Conservation (phyloP, 2,113 vertebrate species). For the Oceanodroma tethys region DNA sequence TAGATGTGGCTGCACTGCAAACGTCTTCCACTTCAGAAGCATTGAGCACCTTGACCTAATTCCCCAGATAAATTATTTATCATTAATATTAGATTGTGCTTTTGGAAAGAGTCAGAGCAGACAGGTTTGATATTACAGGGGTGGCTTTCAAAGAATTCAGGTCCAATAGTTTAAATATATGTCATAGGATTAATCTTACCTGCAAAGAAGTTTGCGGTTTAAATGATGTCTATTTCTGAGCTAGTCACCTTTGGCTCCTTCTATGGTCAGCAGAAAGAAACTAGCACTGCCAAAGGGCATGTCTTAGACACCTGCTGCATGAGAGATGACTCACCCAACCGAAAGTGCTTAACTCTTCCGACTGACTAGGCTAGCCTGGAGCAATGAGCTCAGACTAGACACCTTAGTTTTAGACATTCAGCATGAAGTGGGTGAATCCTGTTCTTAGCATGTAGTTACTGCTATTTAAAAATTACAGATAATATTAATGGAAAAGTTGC, state of each 20-base stretch:
- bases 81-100: neutral
- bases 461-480: neutral
- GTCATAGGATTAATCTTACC: neutral
- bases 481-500: neutral
- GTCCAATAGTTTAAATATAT: neutral
- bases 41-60: neutral
- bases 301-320: neutral
- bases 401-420: neutral
- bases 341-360: neutral
- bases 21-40: neutral
- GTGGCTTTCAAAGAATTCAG: neutral
- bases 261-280: neutral
- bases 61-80: neutral
- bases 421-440: neutral
- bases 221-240: neutral
- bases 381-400: neutral
- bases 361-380: neutral
- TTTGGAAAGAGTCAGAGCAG: neutral
- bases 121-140: neutral
- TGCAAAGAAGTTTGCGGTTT: neutral
- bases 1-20: neutral
- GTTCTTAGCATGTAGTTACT: neutral
- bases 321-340: neutral
- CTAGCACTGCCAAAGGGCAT: neutral
- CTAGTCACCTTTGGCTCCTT: neutral